phyloP scores from a whole-genome alignment of 1,140 invertebrate species.

The Sycophila sp. region DNA sequence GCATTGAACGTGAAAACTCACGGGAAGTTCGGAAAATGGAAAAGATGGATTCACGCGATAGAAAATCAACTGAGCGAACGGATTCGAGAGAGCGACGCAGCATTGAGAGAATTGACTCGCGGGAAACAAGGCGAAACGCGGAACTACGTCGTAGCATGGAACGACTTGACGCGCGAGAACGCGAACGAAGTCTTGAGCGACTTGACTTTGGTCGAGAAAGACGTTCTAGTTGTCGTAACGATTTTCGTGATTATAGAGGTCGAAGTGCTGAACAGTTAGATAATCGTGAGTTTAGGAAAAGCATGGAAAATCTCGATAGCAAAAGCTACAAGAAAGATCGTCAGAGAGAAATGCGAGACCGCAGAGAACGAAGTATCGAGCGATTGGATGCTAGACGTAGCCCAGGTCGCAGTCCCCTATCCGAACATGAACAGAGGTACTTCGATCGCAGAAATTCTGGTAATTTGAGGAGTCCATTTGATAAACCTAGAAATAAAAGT shows the following conservation, averaged over 20 bases:
- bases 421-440: conserved; percentile 23
- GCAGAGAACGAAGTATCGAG: conserved; percentile 50
- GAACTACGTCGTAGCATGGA: conserved; percentile 59
- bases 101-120: conserved; percentile 53
- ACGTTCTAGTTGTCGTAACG: conserved; percentile 30
- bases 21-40: conserved; percentile 52
- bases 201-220: conserved; percentile 47
- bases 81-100: conserved; percentile 54
- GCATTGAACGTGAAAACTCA: conserved; percentile 53
- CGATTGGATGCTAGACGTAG: conserved; percentile 52
- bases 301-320: conserved; percentile 49
- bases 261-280: conserved; percentile 53
- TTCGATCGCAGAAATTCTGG: conserved; percentile 1
- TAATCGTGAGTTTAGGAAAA: conserved; percentile 51
- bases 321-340: conserved; percentile 41
- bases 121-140: conserved; percentile 50
- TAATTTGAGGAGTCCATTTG: conserved; percentile 43
- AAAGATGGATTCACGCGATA: conserved; percentile 43
- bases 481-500: conserved; percentile 55
- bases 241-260: conserved; percentile 42
- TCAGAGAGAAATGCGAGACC: conserved; percentile 39
- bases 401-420: conserved; percentile 16
- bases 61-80: conserved; percentile 45
- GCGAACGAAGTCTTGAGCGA: conserved; percentile 51
- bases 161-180: conserved; percentile 50